These are phyloP conservation scores for Charadrius vociferus DNA, from an alignment of 2,113 vertebrate species.

Conservation along the genomic window DNA sequence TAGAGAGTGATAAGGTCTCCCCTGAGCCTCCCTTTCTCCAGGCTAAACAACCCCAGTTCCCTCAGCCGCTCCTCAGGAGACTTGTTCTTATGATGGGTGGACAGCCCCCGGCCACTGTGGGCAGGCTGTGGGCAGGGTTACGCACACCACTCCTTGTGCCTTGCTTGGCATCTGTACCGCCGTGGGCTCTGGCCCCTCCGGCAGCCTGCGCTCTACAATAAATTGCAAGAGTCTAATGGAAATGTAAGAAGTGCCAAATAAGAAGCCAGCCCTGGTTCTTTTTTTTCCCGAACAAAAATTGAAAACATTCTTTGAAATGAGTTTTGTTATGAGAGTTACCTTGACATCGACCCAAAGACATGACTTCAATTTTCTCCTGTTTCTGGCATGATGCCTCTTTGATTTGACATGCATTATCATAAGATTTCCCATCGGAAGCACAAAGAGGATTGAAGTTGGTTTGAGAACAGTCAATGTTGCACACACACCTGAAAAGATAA, in stretches of 20 bases:
- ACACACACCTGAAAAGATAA: conserved; percentile 89
- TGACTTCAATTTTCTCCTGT: conserved; percentile 99
- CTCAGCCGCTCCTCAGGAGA: no score
- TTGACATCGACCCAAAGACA: conserved; percentile 98
- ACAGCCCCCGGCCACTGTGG: background rate
- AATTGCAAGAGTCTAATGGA: conserved; percentile 31
- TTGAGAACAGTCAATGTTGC: conserved; percentile 99
- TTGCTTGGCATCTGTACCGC: rapidly evolving
- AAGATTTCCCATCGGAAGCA: conserved; percentile 97
- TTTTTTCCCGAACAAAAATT: conserved; percentile 45
- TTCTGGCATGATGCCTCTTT: conserved; percentile 99
- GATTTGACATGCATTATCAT: conserved; percentile 99
- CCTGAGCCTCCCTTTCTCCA: no score
- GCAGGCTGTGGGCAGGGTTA: background rate
- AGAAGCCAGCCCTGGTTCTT: conserved; percentile 4
- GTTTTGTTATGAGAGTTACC: conserved; percentile 82
- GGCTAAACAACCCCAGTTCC: no score
- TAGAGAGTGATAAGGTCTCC: no score
- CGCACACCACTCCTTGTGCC: rapidly evolving
- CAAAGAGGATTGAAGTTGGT: conserved; percentile 99
- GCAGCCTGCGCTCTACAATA: background rate
- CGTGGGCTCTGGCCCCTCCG: background rate
- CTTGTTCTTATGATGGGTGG: background rate
- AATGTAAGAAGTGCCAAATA: conserved; percentile 27
- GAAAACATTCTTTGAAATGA: conserved; percentile 73